Conservation (phyloP, 2,113 vertebrate genomes). For the Rattus norvegicus region DNA sequence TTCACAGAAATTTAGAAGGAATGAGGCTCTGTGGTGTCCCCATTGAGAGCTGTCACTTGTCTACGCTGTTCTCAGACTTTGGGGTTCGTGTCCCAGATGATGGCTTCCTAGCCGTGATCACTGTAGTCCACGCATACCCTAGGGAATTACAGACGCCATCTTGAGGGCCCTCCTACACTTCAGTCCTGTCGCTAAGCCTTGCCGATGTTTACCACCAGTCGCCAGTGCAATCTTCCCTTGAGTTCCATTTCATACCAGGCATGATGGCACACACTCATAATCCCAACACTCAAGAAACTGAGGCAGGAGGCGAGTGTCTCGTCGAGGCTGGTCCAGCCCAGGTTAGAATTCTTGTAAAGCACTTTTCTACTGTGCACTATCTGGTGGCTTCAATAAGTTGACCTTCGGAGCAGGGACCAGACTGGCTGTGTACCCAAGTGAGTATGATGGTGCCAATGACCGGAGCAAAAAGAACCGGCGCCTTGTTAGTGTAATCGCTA, state of each 20-base stretch:
- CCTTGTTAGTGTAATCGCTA: not conserved
- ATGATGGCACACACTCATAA: not conserved
- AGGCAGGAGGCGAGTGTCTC: not conserved
- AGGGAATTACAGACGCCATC: not conserved
- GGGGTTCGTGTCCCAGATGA: not conserved
- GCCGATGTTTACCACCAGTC: not conserved
- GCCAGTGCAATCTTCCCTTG: not conserved
- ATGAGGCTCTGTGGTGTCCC: conserved; percentile 35
- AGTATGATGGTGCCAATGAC: conserved; percentile 53
- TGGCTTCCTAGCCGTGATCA: not conserved
- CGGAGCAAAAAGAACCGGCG: not conserved
- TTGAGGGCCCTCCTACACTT: not conserved
- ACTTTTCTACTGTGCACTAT: conserved; percentile 19
- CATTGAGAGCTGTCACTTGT: not conserved
- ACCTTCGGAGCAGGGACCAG: conserved; percentile 78
- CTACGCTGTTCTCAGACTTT: conserved; percentile 26
- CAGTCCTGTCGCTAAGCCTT: not conserved
- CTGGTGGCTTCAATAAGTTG: conserved; percentile 10
- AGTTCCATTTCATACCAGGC: not conserved
- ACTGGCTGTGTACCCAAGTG: conserved; percentile 61
- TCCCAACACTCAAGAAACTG: not conserved
- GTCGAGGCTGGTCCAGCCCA: not conserved
- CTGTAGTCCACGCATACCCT: not conserved
- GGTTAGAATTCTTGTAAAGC: conserved; percentile 71
- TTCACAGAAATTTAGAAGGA: conserved; percentile 31